Percentiles rank a stretch among this genome's conserved stretches.
Evolutionary conservation across 2,797 vertebrate genomes (phyloP).

Genomic region (Phaenicophaeus curvirostris): DNA sequence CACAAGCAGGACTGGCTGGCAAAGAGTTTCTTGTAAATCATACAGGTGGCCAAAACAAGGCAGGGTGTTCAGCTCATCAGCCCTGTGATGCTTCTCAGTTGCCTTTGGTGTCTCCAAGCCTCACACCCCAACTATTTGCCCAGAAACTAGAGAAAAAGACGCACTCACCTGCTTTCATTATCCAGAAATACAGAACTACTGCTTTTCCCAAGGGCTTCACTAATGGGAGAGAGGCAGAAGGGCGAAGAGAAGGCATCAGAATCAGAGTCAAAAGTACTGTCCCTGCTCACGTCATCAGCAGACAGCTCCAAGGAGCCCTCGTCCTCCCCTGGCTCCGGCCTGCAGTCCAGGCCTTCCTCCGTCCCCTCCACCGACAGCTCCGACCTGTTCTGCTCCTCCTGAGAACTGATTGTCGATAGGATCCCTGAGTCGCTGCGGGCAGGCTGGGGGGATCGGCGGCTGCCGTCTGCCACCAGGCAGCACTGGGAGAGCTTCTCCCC

Average conservation of each 20-base stretch:
- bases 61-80: not conserved
- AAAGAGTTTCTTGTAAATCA: not conserved
- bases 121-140: not conserved
- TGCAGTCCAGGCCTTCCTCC: slow-evolving; percentile 61
- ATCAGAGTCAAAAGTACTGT: slow-evolving; percentile 95
- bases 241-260: slow-evolving; percentile 96
- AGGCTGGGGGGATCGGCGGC: not conserved
- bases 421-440: slow-evolving; percentile 60
- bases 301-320: slow-evolving; percentile 92
- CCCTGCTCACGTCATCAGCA: slow-evolving; percentile 91
- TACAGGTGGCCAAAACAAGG: not conserved
- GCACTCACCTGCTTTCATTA: slow-evolving; percentile 86
- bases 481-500: slow-evolving; percentile 50
- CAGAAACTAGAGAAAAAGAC: not conserved
- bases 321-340: slow-evolving; percentile 80
- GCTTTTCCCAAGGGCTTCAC: slow-evolving; percentile 90
- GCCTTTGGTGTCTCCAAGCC: not conserved
- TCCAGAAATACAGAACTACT: slow-evolving; percentile 91
- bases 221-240: slow-evolving; percentile 94
- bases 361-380: slow-evolving; percentile 58
- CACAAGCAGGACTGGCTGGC: not conserved
- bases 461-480: not conserved
- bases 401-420: slow-evolving; percentile 50
- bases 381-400: slow-evolving; percentile 72
- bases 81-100: not conserved